Base-by-base conservation (phyloP, 1,140 invertebrate genomes). In the Dufourea novaeangliae region DNA sequence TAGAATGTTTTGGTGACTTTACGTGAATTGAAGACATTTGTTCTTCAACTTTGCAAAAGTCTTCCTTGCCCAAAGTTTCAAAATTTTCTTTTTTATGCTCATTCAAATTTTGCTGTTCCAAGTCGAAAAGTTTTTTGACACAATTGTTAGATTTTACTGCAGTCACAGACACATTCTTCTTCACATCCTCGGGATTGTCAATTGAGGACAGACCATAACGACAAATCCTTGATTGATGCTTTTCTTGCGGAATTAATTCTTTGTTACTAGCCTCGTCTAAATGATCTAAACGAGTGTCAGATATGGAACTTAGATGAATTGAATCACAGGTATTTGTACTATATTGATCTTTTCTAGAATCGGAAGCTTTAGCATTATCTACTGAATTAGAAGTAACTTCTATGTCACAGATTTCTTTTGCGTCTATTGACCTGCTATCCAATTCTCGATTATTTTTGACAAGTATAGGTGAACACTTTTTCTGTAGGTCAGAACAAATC, bases 291-390 rank as follows among this genome's bases (percentile, higher is more conserved):
- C 79, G 52, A 59, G 14, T 32, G 63, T 84, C 72, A 57, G 83
- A 71, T 54, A 44, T 84, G 56, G 83, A 85, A 81, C 78, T 81
- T 80, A 82, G 57, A 82, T 59, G 84, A 78, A 85, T 77, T 82
- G 84, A 84, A 85, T 85, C 83, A 85, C 84, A 86, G 79, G 63
- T 71, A 64, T 86, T 85, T 85, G 84, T 86, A 85, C 84, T 85
- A 85, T 86, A 86, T 70, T 82, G 68, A 82, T 73, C 61, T 59
- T 70, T 64, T 85, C 81, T 82, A 78, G 71, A 85, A 82, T 25
- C 82, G 70, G 75, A 85, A 75, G 62, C 67, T 68, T 82, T 79
- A 76, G 73, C 22, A 54, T 79, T 85, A 79, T 39, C 64, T 76
- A 76, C n/a, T 46, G 70, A 61, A 32, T 82, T 76, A 46, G 76